Evolutionary conservation across 2,113 vertebrate genomes (phyloP).

Genomic region (Lathamus discolor): DNA sequence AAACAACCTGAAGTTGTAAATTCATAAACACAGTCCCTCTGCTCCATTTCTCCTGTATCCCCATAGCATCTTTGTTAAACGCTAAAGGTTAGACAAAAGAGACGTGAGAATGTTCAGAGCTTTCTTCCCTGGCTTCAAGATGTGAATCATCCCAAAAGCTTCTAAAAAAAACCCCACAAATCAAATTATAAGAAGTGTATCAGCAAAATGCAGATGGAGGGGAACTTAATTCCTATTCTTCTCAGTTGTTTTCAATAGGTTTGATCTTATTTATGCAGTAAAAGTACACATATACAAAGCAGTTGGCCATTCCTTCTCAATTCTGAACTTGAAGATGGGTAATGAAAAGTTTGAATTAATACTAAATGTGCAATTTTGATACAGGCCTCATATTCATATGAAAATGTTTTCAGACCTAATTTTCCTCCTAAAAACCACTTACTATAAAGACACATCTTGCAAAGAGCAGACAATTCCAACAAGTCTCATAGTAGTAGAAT

Average conservation of each 20-base stretch:
- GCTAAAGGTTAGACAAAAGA: background rate
- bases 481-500: background rate
- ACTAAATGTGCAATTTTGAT: background rate
- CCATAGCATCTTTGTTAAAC: background rate
- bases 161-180: background rate
- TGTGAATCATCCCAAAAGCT: background rate
- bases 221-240: background rate
- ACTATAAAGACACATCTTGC: background rate
- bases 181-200: background rate
- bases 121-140: background rate
- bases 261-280: background rate
- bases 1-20: background rate
- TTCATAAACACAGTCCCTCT: background rate
- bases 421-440: background rate
- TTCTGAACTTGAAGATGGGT: background rate
- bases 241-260: background rate
- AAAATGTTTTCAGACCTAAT: background rate
- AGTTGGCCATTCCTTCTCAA: background rate
- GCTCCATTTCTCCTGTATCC: background rate
- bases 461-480: background rate
- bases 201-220: background rate
- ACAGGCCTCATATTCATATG: background rate
- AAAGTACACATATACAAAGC: background rate
- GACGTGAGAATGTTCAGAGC: background rate
- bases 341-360: slow-evolving; percentile 4